These are phyloP conservation scores for Calidris pygmaea DNA, from an alignment of 2,113 vertebrate genomes.

Conservation along the genomic window DNA sequence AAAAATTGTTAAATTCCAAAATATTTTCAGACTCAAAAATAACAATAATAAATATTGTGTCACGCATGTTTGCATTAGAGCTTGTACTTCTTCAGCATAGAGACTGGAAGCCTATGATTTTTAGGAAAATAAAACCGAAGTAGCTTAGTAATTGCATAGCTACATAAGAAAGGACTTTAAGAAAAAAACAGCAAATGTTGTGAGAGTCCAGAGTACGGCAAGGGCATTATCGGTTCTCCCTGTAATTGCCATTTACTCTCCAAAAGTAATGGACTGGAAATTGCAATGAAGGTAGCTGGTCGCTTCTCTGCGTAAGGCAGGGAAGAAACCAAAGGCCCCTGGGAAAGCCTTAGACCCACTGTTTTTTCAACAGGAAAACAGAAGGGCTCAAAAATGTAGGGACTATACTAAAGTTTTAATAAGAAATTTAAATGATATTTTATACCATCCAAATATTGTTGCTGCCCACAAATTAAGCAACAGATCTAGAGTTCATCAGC, in stretches of 20 bases:
- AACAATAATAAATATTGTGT: not conserved
- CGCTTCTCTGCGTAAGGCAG: not conserved
- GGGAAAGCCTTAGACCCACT: not conserved
- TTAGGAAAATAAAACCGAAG: not conserved
- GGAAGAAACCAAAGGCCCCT: not conserved
- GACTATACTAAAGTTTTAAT: not conserved
- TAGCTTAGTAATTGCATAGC: not conserved
- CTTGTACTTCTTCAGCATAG: not conserved
- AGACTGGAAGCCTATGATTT: not conserved
- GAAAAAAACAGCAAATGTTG: not conserved
- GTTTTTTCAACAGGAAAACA: not conserved
- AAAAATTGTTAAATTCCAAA: not conserved
- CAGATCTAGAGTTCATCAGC: not conserved
- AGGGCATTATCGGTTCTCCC: not conserved
- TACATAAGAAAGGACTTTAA: not conserved
- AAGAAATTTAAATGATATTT: not conserved
- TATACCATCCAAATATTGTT: not conserved
- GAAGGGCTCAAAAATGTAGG: not conserved
- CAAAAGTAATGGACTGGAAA: not conserved
- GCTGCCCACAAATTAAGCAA: not conserved
- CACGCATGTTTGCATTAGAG: not conserved
- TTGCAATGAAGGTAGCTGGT: not conserved
- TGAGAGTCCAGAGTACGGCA: not conserved
- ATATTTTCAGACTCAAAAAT: not conserved
- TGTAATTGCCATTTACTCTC: not conserved